A percentile compares a stretch with the other conserved stretches of the same genome.
These are phyloP conservation scores for Apostichopus leukothele DNA, from an alignment of 53 echinoderm and acorn worm genomes.

Conservation along the genomic window DNA sequence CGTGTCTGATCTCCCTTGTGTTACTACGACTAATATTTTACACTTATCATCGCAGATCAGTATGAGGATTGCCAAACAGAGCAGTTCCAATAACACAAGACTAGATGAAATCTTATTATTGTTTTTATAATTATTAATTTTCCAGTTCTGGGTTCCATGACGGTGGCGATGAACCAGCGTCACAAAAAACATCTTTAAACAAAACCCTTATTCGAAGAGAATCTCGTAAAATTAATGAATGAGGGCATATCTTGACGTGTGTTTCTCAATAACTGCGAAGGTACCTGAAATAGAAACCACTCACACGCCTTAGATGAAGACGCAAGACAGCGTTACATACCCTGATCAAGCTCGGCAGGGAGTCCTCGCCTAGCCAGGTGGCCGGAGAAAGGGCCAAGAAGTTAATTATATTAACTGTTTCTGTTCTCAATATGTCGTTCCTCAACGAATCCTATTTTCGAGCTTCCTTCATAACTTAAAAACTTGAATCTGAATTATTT, in stretches of 20 bases:
- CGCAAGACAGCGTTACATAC: conserved; percentile 18
- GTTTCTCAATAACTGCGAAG: not conserved
- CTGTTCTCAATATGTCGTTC: conserved; percentile 22
- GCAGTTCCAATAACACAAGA: too few species aligned
- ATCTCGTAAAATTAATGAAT: conserved; percentile 18
- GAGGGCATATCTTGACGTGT: conserved; percentile 1
- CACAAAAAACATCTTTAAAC: too few species aligned
- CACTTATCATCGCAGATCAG: not conserved
- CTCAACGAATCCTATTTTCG: not conserved
- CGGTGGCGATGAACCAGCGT: too few species aligned
- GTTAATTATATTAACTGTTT: conserved; percentile 40
- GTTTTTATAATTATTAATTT: too few species aligned
- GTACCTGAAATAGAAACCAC: not conserved
- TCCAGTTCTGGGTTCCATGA: too few species aligned
- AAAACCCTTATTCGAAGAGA: not conserved
- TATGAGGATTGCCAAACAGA: not conserved
- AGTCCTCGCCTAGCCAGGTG: conserved; percentile 34
- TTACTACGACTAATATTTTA: not conserved
- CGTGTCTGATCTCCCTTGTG: not conserved
- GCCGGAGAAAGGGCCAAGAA: not conserved
- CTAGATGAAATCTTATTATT: too few species aligned
- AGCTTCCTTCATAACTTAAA: conserved; percentile 1
- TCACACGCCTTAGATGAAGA: not conserved
- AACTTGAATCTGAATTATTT: conserved; percentile 27
- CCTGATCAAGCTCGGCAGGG: conserved; percentile 13